phyloP scores from a whole-genome alignment of 2,888 invertebrate species.

The Megaustenia siamemsis region DNA sequence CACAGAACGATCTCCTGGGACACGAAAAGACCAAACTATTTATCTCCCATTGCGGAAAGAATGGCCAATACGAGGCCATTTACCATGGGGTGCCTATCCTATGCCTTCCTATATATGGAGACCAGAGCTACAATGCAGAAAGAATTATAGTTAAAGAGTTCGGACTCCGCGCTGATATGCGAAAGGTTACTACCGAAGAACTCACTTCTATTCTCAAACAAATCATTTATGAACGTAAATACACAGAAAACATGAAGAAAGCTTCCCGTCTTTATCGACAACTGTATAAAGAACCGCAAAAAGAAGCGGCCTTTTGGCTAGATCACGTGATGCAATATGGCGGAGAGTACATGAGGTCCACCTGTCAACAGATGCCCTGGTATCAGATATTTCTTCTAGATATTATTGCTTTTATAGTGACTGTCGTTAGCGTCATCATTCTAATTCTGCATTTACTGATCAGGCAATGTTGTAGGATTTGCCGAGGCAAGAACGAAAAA shows the following conservation, averaged over 20 bases:
- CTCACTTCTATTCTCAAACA: neutral
- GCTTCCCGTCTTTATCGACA: conserved; percentile 48
- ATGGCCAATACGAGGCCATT: conserved; percentile 67
- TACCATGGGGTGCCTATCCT: conserved; percentile 70
- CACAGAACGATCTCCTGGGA: conserved; percentile 66
- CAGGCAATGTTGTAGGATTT: neutral
- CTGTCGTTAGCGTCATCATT: neutral
- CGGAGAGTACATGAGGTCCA: conserved; percentile 63
- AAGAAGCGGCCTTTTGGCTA: conserved; percentile 66
- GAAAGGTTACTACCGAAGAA: neutral
- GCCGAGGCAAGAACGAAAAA: neutral
- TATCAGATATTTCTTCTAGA: conserved; percentile 65
- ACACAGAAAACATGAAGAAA: conserved; percentile 46
- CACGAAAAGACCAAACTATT: conserved; percentile 63
- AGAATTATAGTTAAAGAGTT: conserved; percentile 46
- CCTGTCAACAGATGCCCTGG: conserved; percentile 61
- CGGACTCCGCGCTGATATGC: conserved; percentile 26
- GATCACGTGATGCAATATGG: conserved; percentile 69
- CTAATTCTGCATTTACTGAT: neutral
- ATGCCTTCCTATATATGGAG: conserved; percentile 62
- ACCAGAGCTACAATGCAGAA: conserved; percentile 57
- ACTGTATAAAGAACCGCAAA: conserved; percentile 56
- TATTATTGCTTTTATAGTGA: conserved; percentile 54
- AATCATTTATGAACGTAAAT: conserved; percentile 11
- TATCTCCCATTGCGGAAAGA: conserved; percentile 68